Conservation (phyloP, 2,888 invertebrate species). For the Spisula solida region DNA sequence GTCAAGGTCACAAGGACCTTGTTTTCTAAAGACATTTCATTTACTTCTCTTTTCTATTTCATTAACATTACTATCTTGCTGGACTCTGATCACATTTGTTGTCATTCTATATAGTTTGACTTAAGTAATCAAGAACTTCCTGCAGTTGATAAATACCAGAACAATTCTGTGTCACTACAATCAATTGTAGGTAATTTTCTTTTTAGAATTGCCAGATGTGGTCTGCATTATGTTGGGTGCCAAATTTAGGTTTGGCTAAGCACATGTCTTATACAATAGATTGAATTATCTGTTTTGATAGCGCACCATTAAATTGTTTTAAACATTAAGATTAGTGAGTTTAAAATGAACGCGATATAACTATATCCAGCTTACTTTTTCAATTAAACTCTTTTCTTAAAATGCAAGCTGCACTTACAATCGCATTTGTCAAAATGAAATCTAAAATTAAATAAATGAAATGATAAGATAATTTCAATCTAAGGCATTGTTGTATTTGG, state of each 20-base stretch:
- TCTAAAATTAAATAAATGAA: neutral
- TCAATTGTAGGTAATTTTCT: conserved; percentile 14
- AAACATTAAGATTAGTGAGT: neutral
- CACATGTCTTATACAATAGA: neutral
- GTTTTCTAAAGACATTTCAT: too few relatives aligned
- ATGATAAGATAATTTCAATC: neutral
- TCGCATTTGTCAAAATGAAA: neutral
- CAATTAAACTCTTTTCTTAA: neutral
- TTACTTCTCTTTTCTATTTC: too few relatives aligned
- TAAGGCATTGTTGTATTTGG: neutral
- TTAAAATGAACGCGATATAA: neutral
- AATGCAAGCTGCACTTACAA: neutral
- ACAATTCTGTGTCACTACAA: neutral
- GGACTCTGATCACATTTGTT: too few relatives aligned
- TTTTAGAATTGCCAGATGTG: neutral
- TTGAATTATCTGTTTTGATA: neutral
- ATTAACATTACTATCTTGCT: too few relatives aligned
- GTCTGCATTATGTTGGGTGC: conserved; percentile 1
- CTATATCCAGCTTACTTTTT: neutral
- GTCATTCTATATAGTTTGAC: too few relatives aligned
- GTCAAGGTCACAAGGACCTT: too few relatives aligned
- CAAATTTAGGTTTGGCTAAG: neutral
- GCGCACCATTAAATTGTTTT: neutral
- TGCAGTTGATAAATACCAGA: neutral
- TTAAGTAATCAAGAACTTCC: neutral